Base-by-base conservation (phyloP, 2,113 vertebrate species). In the Syngnathoides biaculeatus region DNA sequence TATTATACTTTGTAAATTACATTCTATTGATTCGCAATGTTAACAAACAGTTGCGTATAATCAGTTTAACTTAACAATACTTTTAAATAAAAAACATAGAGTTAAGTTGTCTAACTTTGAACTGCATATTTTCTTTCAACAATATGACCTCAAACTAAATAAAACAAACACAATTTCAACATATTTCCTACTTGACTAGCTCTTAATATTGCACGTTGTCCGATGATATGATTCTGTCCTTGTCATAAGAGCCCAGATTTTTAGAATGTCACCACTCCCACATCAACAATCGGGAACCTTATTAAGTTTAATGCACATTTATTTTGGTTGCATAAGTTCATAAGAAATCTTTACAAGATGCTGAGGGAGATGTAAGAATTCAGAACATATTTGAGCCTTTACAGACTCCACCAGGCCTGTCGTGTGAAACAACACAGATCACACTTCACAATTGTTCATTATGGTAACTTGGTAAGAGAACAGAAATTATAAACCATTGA, bases 251-350 rank as follows among this genome's bases (percentile, higher is more conserved):
- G 75, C 69, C 65, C 78, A 19, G 22, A 69, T 70, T 71, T 20
- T 38, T 64, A 53, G 9, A 66, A 61, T 63, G 14, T 47, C 57
- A 73, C 64, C 66, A n/a, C n/a, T 74, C 39, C 69, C 79, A 56
- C 35, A 74, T 76, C 72, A 79, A 74, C 78, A 65, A 83, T 76
- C 76, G 85, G 86, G 85, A 92, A 91, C 78, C 85, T 81, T 84
- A 82, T 89, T 78, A 84, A 79, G 84, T 84, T 89, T 88, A 93
- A 93, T 92, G 91, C 92, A 92, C 90, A 92, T 91, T 90, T 92
- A 92, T 93, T 92, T 92, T 92, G 92, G 92, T 93, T 93, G 91
- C 91, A 91, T 93, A 93, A 90, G 84, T 90, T 88, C 85, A 90
- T 88, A 88, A 88, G 75, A 91, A 92, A 90, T 76, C 70, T 86